Conservation (phyloP, 2,888 invertebrate species). For the Brenthis hecate region DNA sequence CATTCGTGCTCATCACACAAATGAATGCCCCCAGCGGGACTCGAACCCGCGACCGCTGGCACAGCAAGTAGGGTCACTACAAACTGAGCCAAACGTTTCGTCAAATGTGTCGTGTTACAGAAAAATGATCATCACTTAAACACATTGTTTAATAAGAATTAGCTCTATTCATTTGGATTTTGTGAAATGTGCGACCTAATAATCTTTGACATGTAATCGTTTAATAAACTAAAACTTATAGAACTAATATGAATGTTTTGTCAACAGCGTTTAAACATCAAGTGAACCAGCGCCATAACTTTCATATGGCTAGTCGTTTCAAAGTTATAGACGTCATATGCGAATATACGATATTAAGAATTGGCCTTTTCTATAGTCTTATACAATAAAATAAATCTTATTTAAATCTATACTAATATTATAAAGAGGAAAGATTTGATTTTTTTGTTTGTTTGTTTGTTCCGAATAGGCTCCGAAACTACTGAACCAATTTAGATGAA, state of each 20-base stretch:
- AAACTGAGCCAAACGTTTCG: too few species aligned
- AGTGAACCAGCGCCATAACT: conserved; percentile 9
- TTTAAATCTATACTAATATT: too few species aligned
- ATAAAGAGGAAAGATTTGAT: too few species aligned
- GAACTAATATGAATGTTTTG: conserved; percentile 12
- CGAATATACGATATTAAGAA: conserved; percentile 3
- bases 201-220: too few species aligned
- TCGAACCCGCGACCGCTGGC: too few species aligned
- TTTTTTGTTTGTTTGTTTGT: too few species aligned
- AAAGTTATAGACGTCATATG: conserved; percentile 10
- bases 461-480: too few species aligned
- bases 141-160: not conserved
- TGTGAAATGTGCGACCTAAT: not conserved
- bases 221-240: conserved; percentile 4
- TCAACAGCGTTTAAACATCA: not conserved
- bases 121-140: not conserved
- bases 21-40: too few species aligned
- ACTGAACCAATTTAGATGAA: too few species aligned
- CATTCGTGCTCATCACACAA: too few species aligned
- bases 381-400: not conserved
- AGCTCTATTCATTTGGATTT: not conserved
- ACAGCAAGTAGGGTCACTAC: too few species aligned
- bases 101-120: too few species aligned
- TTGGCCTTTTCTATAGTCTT: not conserved
- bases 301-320: conserved; percentile 3